Evolutionary conservation across 2,113 vertebrate species (phyloP).

Genomic region (Solea solea): DNA sequence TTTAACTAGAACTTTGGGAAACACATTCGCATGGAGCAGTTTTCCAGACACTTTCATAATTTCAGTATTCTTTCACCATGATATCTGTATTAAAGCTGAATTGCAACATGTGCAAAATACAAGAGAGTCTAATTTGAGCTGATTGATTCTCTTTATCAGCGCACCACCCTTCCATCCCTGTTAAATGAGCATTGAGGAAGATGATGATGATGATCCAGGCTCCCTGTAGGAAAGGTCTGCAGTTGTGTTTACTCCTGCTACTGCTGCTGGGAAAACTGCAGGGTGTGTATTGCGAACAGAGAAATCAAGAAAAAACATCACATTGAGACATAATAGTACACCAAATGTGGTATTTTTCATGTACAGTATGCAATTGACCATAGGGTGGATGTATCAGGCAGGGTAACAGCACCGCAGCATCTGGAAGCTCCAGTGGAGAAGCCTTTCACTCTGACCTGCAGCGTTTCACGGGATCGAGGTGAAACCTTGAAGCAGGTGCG

Average conservation of each 20-base stretch:
- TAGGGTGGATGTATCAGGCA: slow-evolving; percentile 64
- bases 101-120: neutral
- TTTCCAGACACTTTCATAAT: neutral
- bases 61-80: neutral
- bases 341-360: neutral
- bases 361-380: neutral
- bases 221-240: slow-evolving; percentile 60
- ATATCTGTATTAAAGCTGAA: neutral
- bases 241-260: slow-evolving; percentile 70
- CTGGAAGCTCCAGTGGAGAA: slow-evolving; percentile 71
- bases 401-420: slow-evolving; percentile 67
- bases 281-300: slow-evolving; percentile 58
- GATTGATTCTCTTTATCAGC: slow-evolving; percentile 2
- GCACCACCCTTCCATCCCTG: neutral
- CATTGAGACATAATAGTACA: neutral
- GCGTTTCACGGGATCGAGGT: slow-evolving; percentile 55
- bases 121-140: neutral
- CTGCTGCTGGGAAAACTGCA: slow-evolving; percentile 69
- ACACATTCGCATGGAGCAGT: neutral
- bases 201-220: slow-evolving; percentile 64
- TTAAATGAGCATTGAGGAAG: slow-evolving; percentile 57
- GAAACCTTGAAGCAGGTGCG: slow-evolving; percentile 75
- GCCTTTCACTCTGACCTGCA: slow-evolving; percentile 80
- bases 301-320: neutral
- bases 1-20: no score